Evolutionary conservation across 2,797 vertebrate genomes (phyloP), one percentile per base, ranked within the genome.

Genomic region (Phylloscopus collybita): DNA sequence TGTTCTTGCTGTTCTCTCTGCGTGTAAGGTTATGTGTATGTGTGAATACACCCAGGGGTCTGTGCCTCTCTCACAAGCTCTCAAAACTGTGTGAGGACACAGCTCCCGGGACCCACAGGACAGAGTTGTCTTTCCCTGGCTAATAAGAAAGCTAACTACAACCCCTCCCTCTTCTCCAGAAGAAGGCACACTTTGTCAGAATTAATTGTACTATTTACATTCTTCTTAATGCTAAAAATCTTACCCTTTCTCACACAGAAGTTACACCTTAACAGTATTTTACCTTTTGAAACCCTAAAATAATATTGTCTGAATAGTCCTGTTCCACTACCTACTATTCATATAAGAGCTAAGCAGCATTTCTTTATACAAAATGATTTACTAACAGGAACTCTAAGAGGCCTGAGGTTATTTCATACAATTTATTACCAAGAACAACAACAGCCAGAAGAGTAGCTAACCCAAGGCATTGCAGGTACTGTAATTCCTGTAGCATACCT

Each of bases 341-440:
- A 79, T 53, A 51, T 90, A 78, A 95, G 90, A 64, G 8, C 54
- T 82, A 88, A 81, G 57, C 86, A 71, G 25, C 69, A 57, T 88
- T 93, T 93, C 60, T 60, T 60, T 54, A n/a, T n/a, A 66, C 65
- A 88, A 90, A 88, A 86, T 90, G 0, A 80, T 92, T 94, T 92
- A 42, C 36, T 84, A 72, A 70, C 36, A 93, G 70, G 25, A 88
- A 51, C 42, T 50, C 4, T 75, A 27, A 85, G 57, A 90, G 72
- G 30, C 45, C 72, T 61, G 36, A 65, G 36, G 36, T 93, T 93
- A 75, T 86, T 96, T 92, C 44, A 61, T 66, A 59, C 32, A 78
- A 47, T 80, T 84, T 83, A 62, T 82, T 86, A 38, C 62, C 72
- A 88, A 91, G 50, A 95, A 23, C 17, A 87, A 53, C 1, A 0